Evolutionary conservation across 2,888 invertebrate genomes (phyloP), one percentile per base, ranked within the genome.

Genomic region (Phania funesta): DNA sequence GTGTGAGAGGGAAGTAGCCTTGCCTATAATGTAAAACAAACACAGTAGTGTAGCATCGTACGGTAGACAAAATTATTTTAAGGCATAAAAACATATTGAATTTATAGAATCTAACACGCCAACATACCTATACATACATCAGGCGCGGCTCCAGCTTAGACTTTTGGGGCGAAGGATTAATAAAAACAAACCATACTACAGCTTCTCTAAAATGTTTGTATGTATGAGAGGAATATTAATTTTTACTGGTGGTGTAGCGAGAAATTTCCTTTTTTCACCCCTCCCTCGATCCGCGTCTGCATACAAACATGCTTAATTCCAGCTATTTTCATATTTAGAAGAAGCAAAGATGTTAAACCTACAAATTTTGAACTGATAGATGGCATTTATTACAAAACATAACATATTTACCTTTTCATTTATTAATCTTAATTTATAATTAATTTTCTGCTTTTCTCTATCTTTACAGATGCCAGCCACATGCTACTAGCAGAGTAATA

Each of bases 391-490:
- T 26, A 32, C 1, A 32, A 11, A 32, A 32, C 11, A 32, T 32
- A 11, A 11, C 32, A 32, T 11, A 32, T n/a, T 32, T 2, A 32
- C 3, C 3, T 32, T 32, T 38, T 38, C 35, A 9, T 60, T 48
- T 9, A 22, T 73, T 73, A 38, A 41, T 52, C 20, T 41, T 54
- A 74, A 50, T 48, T 48, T 16, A 54, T 46, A 48, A 41, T 44
- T 16, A 11, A 9, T 22, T 13, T 50, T 26, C 20, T 35, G 3
- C 52, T 26, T 52, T 64, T 56, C 24, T 46, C 29, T 65, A 74
- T 65, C 52, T 60, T 71, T 78, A 38, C 77, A 77, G 77, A 70
- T 77, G 67, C 44, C 46, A 41, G 67, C 44, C 46, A 41, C 62
- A 54, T 70, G 62, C 32, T 20, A 56, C 46, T 41, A 52, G 7